Evolutionary conservation across 2,888 invertebrate species (phyloP).

Genomic region (Tetragonisca angustula): DNA sequence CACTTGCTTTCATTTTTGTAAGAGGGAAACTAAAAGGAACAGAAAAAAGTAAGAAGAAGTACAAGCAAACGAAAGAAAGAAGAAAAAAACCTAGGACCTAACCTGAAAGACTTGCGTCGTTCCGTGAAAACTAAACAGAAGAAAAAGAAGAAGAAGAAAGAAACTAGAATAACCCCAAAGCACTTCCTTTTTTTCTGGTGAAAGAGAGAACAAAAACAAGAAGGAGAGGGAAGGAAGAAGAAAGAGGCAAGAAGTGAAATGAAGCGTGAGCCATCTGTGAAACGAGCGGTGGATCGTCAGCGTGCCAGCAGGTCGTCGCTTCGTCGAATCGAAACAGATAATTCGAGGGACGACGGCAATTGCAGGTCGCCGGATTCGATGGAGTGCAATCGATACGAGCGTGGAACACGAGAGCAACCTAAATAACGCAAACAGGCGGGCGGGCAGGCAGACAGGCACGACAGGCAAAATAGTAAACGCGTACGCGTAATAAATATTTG

Average conservation of each 20-base stretch:
- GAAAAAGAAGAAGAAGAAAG: background rate
- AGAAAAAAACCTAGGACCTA: too few species aligned
- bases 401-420: slow-evolving; percentile 19
- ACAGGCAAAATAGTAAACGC: slow-evolving; percentile 34
- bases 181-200: too few species aligned
- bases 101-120: too few species aligned
- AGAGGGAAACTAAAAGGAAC: too few species aligned
- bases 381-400: slow-evolving; percentile 27
- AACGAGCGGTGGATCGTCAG: background rate
- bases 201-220: background rate
- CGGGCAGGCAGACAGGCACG: background rate
- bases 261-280: background rate
- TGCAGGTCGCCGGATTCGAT: slow-evolving; percentile 17
- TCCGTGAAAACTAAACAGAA: too few species aligned
- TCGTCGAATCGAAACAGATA: slow-evolving; percentile 13
- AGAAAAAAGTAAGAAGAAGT: too few species aligned
- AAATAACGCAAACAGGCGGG: slow-evolving; percentile 24
- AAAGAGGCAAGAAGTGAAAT: background rate
- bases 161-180: background rate
- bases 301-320: background rate
- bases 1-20: too few species aligned
- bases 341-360: slow-evolving; percentile 11
- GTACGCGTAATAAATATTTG: slow-evolving; percentile 57
- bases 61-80: too few species aligned
- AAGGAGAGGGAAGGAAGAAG: too few species aligned